phyloP scores from a whole-genome alignment of 2,113 vertebrate genomes.

The Oenanthe oenanthe region DNA sequence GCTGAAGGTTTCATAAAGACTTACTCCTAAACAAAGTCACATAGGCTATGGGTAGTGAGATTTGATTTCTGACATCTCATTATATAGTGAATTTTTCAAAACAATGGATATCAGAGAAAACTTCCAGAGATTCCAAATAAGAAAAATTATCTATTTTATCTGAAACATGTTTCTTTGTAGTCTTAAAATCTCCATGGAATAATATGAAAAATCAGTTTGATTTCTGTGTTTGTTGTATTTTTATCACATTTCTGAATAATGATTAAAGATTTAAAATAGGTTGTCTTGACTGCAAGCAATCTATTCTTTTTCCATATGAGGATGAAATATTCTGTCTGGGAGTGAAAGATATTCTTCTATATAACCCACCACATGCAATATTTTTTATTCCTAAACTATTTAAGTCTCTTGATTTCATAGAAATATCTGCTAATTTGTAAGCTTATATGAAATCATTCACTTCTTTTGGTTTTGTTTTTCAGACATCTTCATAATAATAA shows the following conservation, averaged over 20 bases:
- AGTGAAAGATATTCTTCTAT: neutral
- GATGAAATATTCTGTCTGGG: neutral
- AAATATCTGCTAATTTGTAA: neutral
- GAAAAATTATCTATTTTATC: neutral
- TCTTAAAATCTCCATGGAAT: neutral
- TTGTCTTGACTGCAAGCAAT: neutral
- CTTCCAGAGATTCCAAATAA: neutral
- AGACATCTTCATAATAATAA: conserved; percentile 99
- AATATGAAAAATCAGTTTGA: neutral
- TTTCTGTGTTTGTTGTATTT: neutral
- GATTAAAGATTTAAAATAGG: neutral
- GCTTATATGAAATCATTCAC: neutral
- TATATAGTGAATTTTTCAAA: neutral
- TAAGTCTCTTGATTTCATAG: neutral
- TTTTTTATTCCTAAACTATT: neutral
- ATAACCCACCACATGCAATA: neutral
- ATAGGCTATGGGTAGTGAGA: neutral
- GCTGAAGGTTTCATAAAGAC: neutral
- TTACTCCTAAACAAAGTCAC: neutral
- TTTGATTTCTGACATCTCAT: neutral
- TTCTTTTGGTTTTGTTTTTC: neutral
- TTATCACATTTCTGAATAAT: neutral
- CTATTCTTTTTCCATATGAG: neutral
- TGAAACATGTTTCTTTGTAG: neutral
- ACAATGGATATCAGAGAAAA: neutral